A percentile compares a stretch with the other conserved stretches of the same genome.
These are phyloP conservation scores for Drosophila grimshawi DNA, from an alignment of 1,140 invertebrate species.

Conservation along the genomic window DNA sequence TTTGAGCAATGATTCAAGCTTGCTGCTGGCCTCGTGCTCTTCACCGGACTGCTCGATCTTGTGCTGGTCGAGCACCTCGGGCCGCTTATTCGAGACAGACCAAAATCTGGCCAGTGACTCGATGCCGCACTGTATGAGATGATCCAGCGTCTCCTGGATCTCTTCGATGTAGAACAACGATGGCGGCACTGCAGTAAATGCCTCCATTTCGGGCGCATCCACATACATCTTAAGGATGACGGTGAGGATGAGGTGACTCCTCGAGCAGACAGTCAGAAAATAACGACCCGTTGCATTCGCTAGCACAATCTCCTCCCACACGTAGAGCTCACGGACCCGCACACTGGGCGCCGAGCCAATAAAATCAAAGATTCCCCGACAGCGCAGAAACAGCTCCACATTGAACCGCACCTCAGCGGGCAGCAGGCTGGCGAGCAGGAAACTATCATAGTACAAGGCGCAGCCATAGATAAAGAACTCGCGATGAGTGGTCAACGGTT, in stretches of 20 bases:
- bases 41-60: constrained; percentile 34
- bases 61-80: constrained; percentile 74
- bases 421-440: constrained; percentile 90
- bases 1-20: constrained; percentile 85
- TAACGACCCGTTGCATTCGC: constrained; percentile 85
- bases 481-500: constrained; percentile 90
- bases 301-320: constrained; percentile 90
- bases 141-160: constrained; percentile 88
- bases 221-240: constrained; percentile 90
- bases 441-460: constrained; percentile 89
- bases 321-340: constrained; percentile 88
- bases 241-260: constrained; percentile 89
- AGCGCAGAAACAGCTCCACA: constrained; percentile 88
- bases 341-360: constrained; percentile 86
- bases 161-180: constrained; percentile 87
- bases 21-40: constrained; percentile 53
- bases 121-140: constrained; percentile 88
- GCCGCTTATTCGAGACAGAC: constrained; percentile 86
- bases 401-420: constrained; percentile 89
- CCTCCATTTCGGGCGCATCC: constrained; percentile 83
- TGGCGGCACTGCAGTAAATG: constrained; percentile 62
- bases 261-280: constrained; percentile 90
- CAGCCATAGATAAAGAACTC: constrained; percentile 91
- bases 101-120: constrained; percentile 87
- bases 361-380: constrained; percentile 89